Percentiles rank a stretch among this genome's conserved stretches.
Conservation (phyloP, 2,797 vertebrate genomes). For the Decapterus maruadsi region DNA sequence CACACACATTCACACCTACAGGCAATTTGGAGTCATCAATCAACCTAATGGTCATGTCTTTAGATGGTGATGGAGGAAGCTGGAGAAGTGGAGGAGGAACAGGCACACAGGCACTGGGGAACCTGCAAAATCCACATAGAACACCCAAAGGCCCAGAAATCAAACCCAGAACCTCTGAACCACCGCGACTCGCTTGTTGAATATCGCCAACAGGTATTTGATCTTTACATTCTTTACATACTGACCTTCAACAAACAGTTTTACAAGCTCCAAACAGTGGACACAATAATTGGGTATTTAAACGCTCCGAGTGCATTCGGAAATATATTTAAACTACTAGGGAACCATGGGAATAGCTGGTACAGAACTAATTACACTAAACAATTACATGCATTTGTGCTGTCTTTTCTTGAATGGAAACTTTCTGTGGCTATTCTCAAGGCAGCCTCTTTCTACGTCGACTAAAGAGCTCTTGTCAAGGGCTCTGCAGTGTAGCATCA, state of each 20-base stretch:
- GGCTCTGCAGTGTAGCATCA: background rate
- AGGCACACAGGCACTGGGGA: too few relatives aligned
- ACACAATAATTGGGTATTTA: background rate
- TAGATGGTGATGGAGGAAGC: too few relatives aligned
- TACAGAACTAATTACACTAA: conserved; percentile 7
- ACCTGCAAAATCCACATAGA: too few relatives aligned
- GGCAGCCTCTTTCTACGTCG: background rate
- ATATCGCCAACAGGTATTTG: conserved; percentile 9
- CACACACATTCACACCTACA: too few relatives aligned
- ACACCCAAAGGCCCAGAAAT: too few relatives aligned
- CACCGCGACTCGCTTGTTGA: too few relatives aligned
- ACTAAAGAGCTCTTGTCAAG: conserved; percentile 3
- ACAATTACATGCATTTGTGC: background rate
- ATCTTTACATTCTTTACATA: conserved; percentile 27
- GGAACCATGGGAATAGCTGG: background rate
- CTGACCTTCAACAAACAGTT: conserved; percentile 16
- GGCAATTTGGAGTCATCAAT: too few relatives aligned
- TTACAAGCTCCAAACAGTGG: conserved; percentile 8
- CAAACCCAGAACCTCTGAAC: too few relatives aligned
- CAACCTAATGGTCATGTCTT: too few relatives aligned
- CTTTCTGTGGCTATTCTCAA: background rate
- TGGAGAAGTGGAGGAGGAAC: too few relatives aligned
- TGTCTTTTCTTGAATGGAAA: background rate
- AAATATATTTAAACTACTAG: conserved; percentile 24
- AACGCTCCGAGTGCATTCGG: background rate